A percentile compares a stretch with the other conserved stretches of the same genome.
Conservation (phyloP, 2,797 vertebrate genomes). For the Alfaro cultratus region DNA sequence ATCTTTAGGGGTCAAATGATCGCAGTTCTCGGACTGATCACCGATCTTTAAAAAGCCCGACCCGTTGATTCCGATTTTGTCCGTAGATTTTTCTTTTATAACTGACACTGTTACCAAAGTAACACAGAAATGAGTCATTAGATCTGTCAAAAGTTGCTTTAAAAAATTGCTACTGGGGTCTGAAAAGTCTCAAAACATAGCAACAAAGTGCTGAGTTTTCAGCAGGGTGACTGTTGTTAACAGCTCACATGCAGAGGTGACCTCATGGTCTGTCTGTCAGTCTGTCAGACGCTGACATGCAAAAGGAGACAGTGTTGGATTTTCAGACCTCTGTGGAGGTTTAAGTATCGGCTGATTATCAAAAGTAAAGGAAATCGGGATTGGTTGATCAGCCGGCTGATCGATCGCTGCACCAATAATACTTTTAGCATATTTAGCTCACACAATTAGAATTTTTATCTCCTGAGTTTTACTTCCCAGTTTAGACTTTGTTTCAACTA, state of each 20-base stretch:
- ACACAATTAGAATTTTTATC: background rate
- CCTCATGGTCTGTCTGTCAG: background rate
- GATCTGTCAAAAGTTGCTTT: background rate
- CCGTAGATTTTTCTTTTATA: background rate
- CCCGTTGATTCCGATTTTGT: background rate
- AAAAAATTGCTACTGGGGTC: background rate
- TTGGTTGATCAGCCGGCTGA: background rate
- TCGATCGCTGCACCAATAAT: background rate
- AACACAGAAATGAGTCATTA: background rate
- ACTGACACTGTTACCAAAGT: background rate
- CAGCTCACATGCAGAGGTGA: background rate
- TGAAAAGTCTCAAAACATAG: background rate
- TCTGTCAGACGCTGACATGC: background rate
- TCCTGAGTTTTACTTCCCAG: background rate
- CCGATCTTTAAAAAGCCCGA: background rate
- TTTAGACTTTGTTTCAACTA: background rate
- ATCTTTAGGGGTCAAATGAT: background rate
- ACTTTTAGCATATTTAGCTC: background rate
- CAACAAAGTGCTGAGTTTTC: background rate
- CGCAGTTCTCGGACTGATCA: background rate
- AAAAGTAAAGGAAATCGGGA: background rate
- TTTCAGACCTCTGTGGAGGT: background rate
- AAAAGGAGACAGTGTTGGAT: background rate
- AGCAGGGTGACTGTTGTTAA: background rate
- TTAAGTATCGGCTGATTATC: background rate